Evolutionary conservation across 2,113 vertebrate species (phyloP), one percentile per base, ranked within the genome.

Genomic region (Protobothrops flavoviridis): DNA sequence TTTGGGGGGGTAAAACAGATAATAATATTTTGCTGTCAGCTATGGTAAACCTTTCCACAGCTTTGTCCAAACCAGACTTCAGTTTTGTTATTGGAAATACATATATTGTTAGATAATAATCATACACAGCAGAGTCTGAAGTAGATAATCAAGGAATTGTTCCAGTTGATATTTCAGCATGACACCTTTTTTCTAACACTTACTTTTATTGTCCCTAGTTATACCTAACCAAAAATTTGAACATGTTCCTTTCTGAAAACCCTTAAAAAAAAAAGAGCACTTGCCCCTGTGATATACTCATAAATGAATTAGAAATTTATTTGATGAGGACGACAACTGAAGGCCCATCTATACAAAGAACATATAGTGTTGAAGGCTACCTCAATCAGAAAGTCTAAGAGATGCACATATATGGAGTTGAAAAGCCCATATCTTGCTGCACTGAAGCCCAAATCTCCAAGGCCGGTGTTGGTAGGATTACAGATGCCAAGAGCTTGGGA

Each of bases 401-500:
- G 23, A 21, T 43, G 1, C 50, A 29, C n/a, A 87, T 59, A 11
- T 87, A 48, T 86, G 15, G 12, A 57, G 61, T 20, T n/a, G 33
- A 64, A 29, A 61, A 61, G 45, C 48, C 3, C 61, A 43, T 81
- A 21, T 81, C 74, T 33, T 43, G 33, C 33, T 81, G 74, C 33
- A 81, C 33, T 43, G 74, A 81, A 81, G 74, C 33, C 74, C 33
- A 59, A 43, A 26, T 89, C 81, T 24, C 50, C 91, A 92, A 23
- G 23, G 24, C 29, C 15, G 13, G 3, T 21, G 74, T 53, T 11
- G 11, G 45, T 52, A n/a, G 61, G 74, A n/a, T 57, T 53, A 15
- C 53, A n/a, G 81, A 90, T 87, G 69, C 89, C 57, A 50, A 90
- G 10, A 53, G 81, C 48, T 87, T 90, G 81, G 92, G 74, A 93